Evolutionary conservation across 2,888 invertebrate genomes (phyloP), one percentile per base, ranked within the genome.

Genomic region (Oligia latruncula): DNA sequence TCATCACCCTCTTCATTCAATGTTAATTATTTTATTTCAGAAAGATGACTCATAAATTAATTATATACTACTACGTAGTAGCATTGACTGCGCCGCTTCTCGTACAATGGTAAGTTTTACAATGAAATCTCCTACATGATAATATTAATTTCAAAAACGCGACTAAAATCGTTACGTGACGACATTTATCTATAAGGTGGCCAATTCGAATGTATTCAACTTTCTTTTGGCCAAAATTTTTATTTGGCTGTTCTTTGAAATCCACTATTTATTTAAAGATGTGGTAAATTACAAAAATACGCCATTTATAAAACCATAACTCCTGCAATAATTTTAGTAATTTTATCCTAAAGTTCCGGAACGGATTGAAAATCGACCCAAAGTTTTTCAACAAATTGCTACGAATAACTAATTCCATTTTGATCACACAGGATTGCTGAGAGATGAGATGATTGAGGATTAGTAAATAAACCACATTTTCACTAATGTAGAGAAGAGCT

Each of bases 91-190:
- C 92, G 62, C 93, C 94, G 64, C 91, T 92, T 78, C 85, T 92
- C 74, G 91, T 95, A 86, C 94, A 95, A 92, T 93, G 96, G 96
- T 96, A 91, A 92, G 94, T 89, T 79, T 65, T 72, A 64, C 29
- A 64, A 65, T 83, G 1, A 72, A 52, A 65, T 74, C 29, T 40
- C 29, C 15, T 66, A 43, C 40, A 49, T 64, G 6, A 1, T 52
- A 46, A 80, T 66, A 67, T 43, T 43, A 35, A 66, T 71, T 66
- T 2, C 1, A 52, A 64, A 55, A 23, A 79, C 8, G 17, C n/a
- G 29, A 71, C 49, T 66, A 49, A 58, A n/a, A 66, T 49, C 6
- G 49, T 66, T 40, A 65, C 46, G 6, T 40, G 17, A 70, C 17
- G 9, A 55, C 23, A 66, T 40, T 23, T 35, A n/a, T 64, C 6